These are phyloP conservation scores for Latrodectus hesperus DNA, from an alignment of 2,888 invertebrate species.

Conservation along the genomic window DNA sequence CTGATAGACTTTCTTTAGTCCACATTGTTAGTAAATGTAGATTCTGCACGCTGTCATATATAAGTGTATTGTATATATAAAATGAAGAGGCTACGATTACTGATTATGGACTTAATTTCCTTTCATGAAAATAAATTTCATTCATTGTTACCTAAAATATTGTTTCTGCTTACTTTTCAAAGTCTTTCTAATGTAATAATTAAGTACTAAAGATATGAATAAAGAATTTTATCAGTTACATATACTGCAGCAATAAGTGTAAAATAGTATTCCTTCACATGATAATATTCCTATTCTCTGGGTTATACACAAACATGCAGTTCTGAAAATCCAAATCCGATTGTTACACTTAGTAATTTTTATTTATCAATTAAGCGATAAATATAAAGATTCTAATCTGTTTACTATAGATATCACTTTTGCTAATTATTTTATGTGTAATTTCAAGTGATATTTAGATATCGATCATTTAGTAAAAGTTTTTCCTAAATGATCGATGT, in stretches of 20 bases:
- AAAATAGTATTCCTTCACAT: not conserved
- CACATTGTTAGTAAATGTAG: constrained; percentile 49
- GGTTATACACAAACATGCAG: too few relatives aligned
- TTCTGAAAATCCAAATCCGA: too few relatives aligned
- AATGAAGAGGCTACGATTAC: constrained; percentile 7
- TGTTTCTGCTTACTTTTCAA: constrained; percentile 48
- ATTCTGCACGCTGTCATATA: constrained; percentile 43
- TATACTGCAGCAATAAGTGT: constrained; percentile 10
- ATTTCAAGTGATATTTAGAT: not conserved
- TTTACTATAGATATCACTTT: not conserved
- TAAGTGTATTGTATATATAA: constrained; percentile 50
- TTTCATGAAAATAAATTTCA: constrained; percentile 40
- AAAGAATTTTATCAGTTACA: constrained; percentile 59
- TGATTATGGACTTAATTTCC: constrained; percentile 37
- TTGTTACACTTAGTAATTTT: too few relatives aligned
- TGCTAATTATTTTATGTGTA: not conserved
- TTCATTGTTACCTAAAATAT: constrained; percentile 16
- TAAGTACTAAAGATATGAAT: constrained; percentile 52
- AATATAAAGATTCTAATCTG: not conserved
- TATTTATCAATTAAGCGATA: not conserved
- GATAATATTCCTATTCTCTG: too few relatives aligned
- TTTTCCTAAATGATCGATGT: too few relatives aligned
- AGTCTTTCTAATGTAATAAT: constrained; percentile 53
- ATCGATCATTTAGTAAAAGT: too few relatives aligned
- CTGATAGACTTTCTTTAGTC: constrained; percentile 46